Conservation (phyloP, 2,113 vertebrate genomes). For the Burhinus bistriatus region DNA sequence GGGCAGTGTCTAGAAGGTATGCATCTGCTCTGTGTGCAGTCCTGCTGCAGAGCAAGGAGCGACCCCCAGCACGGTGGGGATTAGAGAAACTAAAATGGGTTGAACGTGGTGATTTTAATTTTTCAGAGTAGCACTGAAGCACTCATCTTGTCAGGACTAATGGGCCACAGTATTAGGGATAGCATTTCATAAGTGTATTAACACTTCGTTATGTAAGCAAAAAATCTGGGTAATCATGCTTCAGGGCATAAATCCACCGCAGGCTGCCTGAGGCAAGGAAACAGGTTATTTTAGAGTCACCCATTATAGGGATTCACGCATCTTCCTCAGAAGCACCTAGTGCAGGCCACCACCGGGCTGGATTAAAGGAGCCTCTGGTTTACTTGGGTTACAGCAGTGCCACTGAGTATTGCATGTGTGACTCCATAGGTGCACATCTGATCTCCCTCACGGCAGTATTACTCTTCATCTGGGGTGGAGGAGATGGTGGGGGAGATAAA, state of each 20-base stretch:
- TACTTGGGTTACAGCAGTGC: neutral
- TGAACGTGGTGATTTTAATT: neutral
- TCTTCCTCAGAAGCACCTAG: neutral
- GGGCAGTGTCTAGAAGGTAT: conserved; percentile 99
- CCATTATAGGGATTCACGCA: neutral
- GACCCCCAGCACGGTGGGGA: neutral
- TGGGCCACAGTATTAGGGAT: conserved; percentile 39
- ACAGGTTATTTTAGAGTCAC: neutral
- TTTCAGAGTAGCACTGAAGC: conserved; percentile 24
- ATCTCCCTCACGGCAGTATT: neutral
- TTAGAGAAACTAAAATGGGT: neutral
- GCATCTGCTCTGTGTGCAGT: neutral
- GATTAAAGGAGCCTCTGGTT: neutral
- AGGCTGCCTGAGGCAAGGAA: conserved; percentile 32
- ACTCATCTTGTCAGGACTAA: neutral
- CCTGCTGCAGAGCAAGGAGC: neutral
- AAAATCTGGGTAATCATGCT: conserved; percentile 54
- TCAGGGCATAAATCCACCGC: conserved; percentile 38
- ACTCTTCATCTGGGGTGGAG: neutral
- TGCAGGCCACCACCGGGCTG: neutral
- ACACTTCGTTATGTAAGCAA: conserved; percentile 52
- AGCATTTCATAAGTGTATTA: conserved; percentile 66
- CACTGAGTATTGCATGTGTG: neutral
- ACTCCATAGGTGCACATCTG: neutral
- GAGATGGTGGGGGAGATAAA: neutral